These are phyloP conservation scores for Haliclona indistincta DNA, from an alignment of 37 sponge, comb jelly and placozoan species.

Conservation along the genomic window DNA sequence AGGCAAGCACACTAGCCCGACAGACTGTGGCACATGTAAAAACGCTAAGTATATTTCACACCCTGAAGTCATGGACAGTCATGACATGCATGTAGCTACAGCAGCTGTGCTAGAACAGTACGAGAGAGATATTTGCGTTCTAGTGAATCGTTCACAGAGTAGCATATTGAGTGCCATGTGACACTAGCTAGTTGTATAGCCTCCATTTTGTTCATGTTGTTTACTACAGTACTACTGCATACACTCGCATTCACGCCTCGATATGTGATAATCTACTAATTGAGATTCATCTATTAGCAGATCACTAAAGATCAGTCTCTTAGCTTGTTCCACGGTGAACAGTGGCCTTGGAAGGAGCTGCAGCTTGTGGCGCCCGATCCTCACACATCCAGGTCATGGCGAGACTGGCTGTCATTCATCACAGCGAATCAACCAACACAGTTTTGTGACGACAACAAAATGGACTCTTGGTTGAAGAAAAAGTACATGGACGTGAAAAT, in stretches of 20 bases:
- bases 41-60: no score
- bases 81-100: no score
- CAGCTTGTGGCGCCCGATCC: conserved; percentile 13
- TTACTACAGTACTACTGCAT: neutral
- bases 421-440: neutral
- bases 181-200: conserved; percentile 1
- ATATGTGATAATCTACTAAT: neutral
- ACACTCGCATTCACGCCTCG: neutral
- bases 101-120: no score
- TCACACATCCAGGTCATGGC: neutral
- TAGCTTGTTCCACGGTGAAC: conserved; percentile 24
- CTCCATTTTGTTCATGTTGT: neutral
- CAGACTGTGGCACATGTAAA: no score
- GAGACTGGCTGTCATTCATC: neutral
- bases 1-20: no score
- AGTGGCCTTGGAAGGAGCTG: conserved; percentile 56
- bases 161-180: no score
- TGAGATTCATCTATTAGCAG: conserved; percentile 8
- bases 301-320: conserved; percentile 24
- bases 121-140: no score
- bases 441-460: neutral
- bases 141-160: no score
- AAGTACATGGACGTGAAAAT: conserved; percentile 29
- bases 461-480: conserved; percentile 45
- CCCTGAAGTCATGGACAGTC: no score